Evolutionary conservation across 1,140 invertebrate genomes (phyloP), one percentile per base, ranked within the genome.

Genomic region (Leucophenga varia): DNA sequence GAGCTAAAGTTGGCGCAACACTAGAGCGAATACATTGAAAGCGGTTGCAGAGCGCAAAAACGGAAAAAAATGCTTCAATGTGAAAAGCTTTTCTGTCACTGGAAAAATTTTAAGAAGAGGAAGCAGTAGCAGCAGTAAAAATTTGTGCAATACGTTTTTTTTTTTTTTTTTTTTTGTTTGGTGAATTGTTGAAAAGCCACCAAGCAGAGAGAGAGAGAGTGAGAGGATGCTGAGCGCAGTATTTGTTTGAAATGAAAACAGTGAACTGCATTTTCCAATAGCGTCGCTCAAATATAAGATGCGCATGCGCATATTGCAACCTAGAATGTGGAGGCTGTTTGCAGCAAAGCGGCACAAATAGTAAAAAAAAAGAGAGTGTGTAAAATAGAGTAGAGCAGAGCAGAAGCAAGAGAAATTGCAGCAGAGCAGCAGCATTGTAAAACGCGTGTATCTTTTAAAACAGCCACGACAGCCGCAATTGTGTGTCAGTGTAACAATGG

Each of bases 261-360:
- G 41, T 36, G 49, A 53, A 43, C 22, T 25, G 22, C 22, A 25
- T 10, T 25, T 25, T 25, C 22, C 18, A 20, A 48, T 49, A 52
- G 54, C 37, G 22, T 3, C n/a, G 28, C 34, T 25, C 49, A 61
- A 40, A 59, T n/a, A n/a, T n/a, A n/a, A n/a, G n/a, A n/a, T n/a
- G 63, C 63, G 63, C 63, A 67, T 67, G 63, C 63, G 63, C 63
- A 64, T n/a, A n/a, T n/a, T n/a, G n/a, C n/a, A n/a, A n/a, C n/a
- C n/a, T n/a, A n/a, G n/a, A n/a, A n/a, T n/a, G n/a, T n/a, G n/a
- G n/a, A n/a, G n/a, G n/a, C n/a, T n/a, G n/a, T n/a, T n/a, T n/a
- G 56, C 59, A 34, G 43, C 25, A 39, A 37, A 35, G 49, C 46
- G 21, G 51, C 51, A 59, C 64, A 54, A 67, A 67, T 63, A 49